Evolutionary conservation across 1,140 invertebrate genomes (phyloP), one percentile per base, ranked within the genome.

Genomic region (Saccostrea cuccullata): DNA sequence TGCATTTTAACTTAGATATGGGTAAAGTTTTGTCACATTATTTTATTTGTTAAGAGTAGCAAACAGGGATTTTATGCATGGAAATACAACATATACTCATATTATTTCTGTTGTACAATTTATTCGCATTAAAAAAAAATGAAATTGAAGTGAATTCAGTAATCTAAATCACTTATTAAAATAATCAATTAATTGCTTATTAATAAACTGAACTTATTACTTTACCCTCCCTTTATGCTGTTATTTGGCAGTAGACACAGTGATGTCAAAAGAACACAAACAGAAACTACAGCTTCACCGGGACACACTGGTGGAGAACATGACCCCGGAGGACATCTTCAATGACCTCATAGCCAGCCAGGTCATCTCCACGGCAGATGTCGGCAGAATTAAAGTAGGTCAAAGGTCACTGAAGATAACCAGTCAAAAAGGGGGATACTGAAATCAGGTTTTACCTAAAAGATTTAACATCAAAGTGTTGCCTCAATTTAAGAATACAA

Each of bases 271-370:
- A 20, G 84, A 87, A 58, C 93, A 93, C 86, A 93, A 93, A 77
- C 90, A 92, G 56, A 90, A 91, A 6, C 58, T 93, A 5, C 90
- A 91, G 26, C 83, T 86, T 58, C 86, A 92, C 77, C 82, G 92
- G 47, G 91, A 91, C 70, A 86, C 89, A 17, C 82, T 93, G 13
- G 93, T 93, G 11, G 92, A 93, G 55, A 93, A 91, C 84, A 91
- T 93, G 91, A 91, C 90, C 0, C 91, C 93, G 13, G 93, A 93
- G 60, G 93, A 93, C 23, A 92, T 93, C 56, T 92, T 93, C 55
- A 93, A 93, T 85, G 91, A 90, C 56, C 89, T 93, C 0, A 91
- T 93, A 11, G 89, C 92, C 0, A 91, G 90, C 67, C 91, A 91
- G 86, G 90, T 93, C 2, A 77, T 92, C 5, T 90, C 91, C 0